Evolutionary conservation across 2,888 invertebrate species (phyloP).

Genomic region (Ectropis crepuscularia): DNA sequence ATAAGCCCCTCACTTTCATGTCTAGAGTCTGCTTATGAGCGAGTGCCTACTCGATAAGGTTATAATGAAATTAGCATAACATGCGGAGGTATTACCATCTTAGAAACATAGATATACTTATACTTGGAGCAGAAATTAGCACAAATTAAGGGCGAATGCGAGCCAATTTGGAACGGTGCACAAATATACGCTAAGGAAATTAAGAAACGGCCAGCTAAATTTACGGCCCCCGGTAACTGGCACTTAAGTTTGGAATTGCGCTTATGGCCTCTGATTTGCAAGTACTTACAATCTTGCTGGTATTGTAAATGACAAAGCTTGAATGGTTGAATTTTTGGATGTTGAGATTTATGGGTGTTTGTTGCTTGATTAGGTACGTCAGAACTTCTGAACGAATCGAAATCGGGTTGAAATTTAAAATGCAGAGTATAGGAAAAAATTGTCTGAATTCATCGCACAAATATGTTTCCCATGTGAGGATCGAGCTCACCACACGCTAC

Average conservation of each 20-base stretch:
- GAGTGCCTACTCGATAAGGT: conserved; percentile 2
- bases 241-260: conserved; percentile 15
- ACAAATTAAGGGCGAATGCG: conserved; percentile 12
- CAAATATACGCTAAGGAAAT: conserved; percentile 12
- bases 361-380: too few species aligned
- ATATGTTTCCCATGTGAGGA: too few species aligned
- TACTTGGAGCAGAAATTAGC: not conserved
- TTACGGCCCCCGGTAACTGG: conserved; percentile 19
- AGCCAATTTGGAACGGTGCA: conserved; percentile 6
- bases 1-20: conserved; percentile 1
- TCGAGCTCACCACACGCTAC: too few species aligned
- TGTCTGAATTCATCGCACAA: too few species aligned
- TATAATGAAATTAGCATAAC: conserved; percentile 11
- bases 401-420: too few species aligned
- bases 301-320: too few species aligned
- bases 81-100: conserved; percentile 4
- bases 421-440: too few species aligned
- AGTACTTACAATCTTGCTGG: not conserved
- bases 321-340: too few species aligned
- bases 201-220: conserved; percentile 19
- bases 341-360: too few species aligned
- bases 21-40: not conserved
- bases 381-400: too few species aligned
- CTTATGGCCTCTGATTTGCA: conserved; percentile 36
- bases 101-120: not conserved